Evolutionary conservation across 2,888 invertebrate genomes (phyloP).

Genomic region (Branchipolynoe longqiensis): DNA sequence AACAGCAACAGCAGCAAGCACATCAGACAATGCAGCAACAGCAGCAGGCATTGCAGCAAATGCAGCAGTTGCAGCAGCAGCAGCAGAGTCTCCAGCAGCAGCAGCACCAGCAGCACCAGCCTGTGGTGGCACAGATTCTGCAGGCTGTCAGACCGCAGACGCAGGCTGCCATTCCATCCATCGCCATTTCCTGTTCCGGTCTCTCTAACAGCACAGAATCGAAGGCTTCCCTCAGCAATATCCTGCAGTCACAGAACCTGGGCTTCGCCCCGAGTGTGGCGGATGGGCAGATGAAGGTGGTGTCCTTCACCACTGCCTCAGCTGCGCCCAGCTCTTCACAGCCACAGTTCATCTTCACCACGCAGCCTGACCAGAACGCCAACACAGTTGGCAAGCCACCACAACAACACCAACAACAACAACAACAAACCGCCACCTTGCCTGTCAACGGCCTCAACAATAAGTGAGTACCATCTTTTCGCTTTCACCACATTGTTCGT

Average conservation of each 20-base stretch:
- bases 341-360: conserved; percentile 61
- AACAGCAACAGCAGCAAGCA: conserved; percentile 46
- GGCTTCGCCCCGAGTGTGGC: background rate
- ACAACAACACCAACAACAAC: no score
- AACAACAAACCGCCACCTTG: conserved; percentile 19
- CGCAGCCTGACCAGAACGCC: conserved; percentile 53
- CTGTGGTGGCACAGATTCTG: conserved; percentile 49
- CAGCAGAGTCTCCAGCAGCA: conserved; percentile 65
- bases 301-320: conserved; percentile 35
- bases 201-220: conserved; percentile 31
- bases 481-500: no score
- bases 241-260: conserved; percentile 58
- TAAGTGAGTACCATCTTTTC: no score
- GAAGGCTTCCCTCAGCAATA: conserved; percentile 40
- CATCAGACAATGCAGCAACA: conserved; percentile 72
- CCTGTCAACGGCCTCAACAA: conserved; percentile 49
- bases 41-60: conserved; percentile 68
- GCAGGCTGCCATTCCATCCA: conserved; percentile 19
- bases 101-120: conserved; percentile 68
- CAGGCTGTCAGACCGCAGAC: conserved; percentile 30
- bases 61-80: conserved; percentile 44
- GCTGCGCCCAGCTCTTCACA: conserved; percentile 66
- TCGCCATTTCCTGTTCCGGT: conserved; percentile 32
- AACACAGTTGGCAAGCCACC: conserved; percentile 35
- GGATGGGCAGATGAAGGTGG: conserved; percentile 37